A percentile compares a stretch with the other conserved stretches of the same genome.
Evolutionary conservation across 2,113 vertebrate genomes (phyloP).

Genomic region (Kryptolebias marmoratus): DNA sequence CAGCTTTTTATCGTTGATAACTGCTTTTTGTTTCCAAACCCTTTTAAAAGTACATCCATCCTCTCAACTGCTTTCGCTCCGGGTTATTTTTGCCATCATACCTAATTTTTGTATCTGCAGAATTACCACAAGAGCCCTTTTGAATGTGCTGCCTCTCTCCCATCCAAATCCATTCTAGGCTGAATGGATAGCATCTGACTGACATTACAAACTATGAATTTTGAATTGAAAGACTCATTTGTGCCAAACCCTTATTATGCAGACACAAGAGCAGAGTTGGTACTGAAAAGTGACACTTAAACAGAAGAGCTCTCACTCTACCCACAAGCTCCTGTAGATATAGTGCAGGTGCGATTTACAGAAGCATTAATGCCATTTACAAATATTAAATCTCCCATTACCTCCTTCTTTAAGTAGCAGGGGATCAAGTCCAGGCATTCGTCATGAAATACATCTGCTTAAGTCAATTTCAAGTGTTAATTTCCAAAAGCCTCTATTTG

Average conservation of each 20-base stretch:
- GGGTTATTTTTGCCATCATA: slow-evolving; percentile 51
- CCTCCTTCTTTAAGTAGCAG: slow-evolving; percentile 11
- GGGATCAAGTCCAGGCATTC: slow-evolving; percentile 7
- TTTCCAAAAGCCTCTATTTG: neutral
- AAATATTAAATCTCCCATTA: slow-evolving; percentile 36
- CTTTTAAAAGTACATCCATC: slow-evolving; percentile 30
- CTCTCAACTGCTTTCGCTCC: slow-evolving; percentile 33
- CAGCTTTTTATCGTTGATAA: slow-evolving; percentile 27
- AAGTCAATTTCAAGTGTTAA: neutral
- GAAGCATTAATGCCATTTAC: slow-evolving; percentile 40
- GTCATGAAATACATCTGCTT: slow-evolving; percentile 12
- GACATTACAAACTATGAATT: slow-evolving; percentile 55
- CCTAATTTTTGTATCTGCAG: slow-evolving; percentile 45
- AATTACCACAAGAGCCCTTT: slow-evolving; percentile 51
- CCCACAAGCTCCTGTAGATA: slow-evolving; percentile 31
- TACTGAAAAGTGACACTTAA: slow-evolving; percentile 58
- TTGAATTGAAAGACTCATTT: slow-evolving; percentile 56
- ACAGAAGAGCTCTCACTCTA: slow-evolving; percentile 62
- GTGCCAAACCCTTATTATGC: slow-evolving; percentile 48
- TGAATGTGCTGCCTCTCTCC: slow-evolving; percentile 34
- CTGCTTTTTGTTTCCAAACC: slow-evolving; percentile 34
- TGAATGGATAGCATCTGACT: slow-evolving; percentile 60
- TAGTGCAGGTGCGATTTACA: slow-evolving; percentile 53
- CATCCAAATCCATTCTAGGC: slow-evolving; percentile 28
- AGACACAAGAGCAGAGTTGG: slow-evolving; percentile 55